Evolutionary conservation across 1,140 invertebrate species (phyloP).

Genomic region (Lutraria rhynchaena): DNA sequence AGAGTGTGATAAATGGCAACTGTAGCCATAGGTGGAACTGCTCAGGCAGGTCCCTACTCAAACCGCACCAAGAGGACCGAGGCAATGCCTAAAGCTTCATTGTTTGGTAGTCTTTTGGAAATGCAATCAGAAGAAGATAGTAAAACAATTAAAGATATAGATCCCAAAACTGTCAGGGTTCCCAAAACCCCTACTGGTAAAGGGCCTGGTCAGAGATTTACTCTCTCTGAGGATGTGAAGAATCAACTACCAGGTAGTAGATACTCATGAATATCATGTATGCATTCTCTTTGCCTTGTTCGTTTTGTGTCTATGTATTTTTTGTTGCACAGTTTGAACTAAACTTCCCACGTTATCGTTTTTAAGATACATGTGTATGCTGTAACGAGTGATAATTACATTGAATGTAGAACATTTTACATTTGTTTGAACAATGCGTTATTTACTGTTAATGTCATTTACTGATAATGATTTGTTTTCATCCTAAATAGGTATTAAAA

Average conservation of each 20-base stretch:
- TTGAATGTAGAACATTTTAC: too few species aligned
- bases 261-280: not conserved
- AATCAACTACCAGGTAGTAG: conserved; percentile 57
- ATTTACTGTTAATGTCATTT: too few species aligned
- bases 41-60: not conserved
- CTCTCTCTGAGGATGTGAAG: conserved; percentile 58
- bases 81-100: conserved; percentile 67
- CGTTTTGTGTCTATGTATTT: not conserved
- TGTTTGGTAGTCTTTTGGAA: conserved; percentile 73
- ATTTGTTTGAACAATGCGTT: too few species aligned
- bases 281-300: not conserved
- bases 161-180: not conserved
- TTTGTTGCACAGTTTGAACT: not conserved
- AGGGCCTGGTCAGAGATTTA: conserved; percentile 43
- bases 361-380: not conserved
- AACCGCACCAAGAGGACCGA: conserved; percentile 56
- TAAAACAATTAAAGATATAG: not conserved
- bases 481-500: too few species aligned
- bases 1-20: conserved; percentile 34
- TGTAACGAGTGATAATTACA: not conserved
- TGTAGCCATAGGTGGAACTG: conserved; percentile 44
- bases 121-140: conserved; percentile 48
- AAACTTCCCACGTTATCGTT: not conserved
- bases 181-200: conserved; percentile 34
- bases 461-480: too few species aligned